Percentiles rank a stretch among this genome's conserved stretches.
These are phyloP conservation scores for Acanthosepion lycidas DNA, from an alignment of 2,888 invertebrate genomes.

Conservation along the genomic window DNA sequence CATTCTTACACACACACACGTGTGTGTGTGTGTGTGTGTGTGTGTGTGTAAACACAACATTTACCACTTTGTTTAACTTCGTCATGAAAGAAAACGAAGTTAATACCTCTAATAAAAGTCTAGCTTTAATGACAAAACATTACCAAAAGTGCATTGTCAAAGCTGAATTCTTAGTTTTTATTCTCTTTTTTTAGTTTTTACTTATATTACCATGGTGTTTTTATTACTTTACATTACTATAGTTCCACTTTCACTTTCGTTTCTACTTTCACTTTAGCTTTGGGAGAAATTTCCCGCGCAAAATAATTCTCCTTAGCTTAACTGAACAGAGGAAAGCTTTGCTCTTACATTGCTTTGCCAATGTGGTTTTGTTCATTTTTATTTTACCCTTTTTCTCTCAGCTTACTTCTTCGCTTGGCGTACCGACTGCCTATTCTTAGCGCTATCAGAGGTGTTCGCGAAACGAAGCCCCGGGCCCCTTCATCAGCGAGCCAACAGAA, in stretches of 20 bases:
- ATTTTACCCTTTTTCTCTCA: background rate
- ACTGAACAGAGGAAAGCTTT: no score
- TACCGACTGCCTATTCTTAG: constrained; percentile 33
- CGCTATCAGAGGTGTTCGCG: background rate
- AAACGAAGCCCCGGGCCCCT: constrained; percentile 18
- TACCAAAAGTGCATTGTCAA: background rate
- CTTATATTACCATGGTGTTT: no score
- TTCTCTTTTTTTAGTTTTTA: no score
- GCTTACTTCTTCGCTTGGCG: background rate
- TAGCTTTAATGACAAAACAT: background rate
- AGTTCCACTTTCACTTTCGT: background rate
- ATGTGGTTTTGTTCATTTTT: no score
- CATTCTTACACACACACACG: no score
- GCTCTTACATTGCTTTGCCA: no score
- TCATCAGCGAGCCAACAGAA: constrained; percentile 17
- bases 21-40: no score
- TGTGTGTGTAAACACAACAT: background rate
- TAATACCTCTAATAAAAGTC: background rate
- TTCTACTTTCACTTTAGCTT: constrained; percentile 33
- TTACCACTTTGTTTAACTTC: background rate
- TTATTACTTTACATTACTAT: background rate
- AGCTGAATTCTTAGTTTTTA: no score
- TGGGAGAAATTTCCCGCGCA: constrained; percentile 11
- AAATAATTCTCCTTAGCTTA: background rate
- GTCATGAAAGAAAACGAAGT: background rate